Evolutionary conservation across 2,797 vertebrate species (phyloP), one percentile per base, ranked within the genome.

Genomic region (Fundulus diaphanus): DNA sequence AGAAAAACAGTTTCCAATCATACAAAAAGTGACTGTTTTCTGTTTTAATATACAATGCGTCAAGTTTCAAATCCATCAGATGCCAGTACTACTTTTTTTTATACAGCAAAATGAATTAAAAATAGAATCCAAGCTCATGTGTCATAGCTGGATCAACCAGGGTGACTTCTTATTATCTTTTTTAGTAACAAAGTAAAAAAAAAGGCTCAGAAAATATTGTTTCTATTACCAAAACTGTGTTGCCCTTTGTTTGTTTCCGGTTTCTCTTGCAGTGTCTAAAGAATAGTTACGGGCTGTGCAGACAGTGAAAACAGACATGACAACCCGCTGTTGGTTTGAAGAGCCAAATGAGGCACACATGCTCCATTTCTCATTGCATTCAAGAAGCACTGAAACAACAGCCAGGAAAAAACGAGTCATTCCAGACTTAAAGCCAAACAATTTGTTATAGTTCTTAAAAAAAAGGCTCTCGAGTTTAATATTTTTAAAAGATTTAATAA

Each of bases 291-390:
- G 68, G 76, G 73, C 71, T 57, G 9, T 73, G 48, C 72, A 74
- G 74, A 78, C 82, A 69, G 69, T 83, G 35, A 82, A 82, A 86
- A 78, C 75, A 74, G 44, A 87, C 82, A 90, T 56, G 74, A 85
- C 78, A 86, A 84, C 78, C 87, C 80, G 67, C 72, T 85, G 79
- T 81, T 67, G 68, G 75, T 84, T 81, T 66, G 57, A 81, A n/a
- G 54, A 73, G 40, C 37, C 59, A 93, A 93, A 92, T 89, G 74
- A 91, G 83, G 92, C 70, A 75, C 92, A 91, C 88, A 90, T 91
- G 88, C 82, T 83, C 73, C 70, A 70, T 80, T 83, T 91, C 90
- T 81, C 83, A 79, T 77, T 74, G 57, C 66, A 67, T 79, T 82
- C 76, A 42, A 68, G 51, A 77, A 72, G 67, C 87, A 46, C 66